Evolutionary conservation across 2,113 vertebrate genomes (phyloP), one percentile per base, ranked within the genome.

Genomic region (Paramisgurnus dabryanus): DNA sequence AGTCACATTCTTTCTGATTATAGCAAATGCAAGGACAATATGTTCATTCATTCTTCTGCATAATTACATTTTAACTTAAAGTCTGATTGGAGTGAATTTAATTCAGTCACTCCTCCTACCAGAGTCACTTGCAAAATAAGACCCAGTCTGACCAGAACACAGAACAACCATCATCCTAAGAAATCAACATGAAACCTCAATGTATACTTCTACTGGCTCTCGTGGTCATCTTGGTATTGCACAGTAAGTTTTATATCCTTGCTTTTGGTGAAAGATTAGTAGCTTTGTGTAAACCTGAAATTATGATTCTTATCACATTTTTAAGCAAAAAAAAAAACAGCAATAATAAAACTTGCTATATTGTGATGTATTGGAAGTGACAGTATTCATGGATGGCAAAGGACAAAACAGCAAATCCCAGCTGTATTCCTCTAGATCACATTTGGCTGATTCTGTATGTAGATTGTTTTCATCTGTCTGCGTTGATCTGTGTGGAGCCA

Each of bases 171-270:
- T 55, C 66, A 70, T 67, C 77, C 40, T 8, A 67, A 81, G 73
- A 75, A n/a, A 43, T 43, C 73, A 85, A 12, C 50, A 93, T 93
- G 92, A 86, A 86, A 78, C 83, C 53, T 67, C 74, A 80, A n/a
- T 82, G 86, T 43, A 58, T 84, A 34, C 45, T 88, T 66, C 72
- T 87, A 78, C 79, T 90, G 76, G 83, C 79, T 1, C 81, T 93
- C 40, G 49, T 92, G 81, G 78, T 85, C 53, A 69, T 91, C 67
- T 72, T 93, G 50, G 82, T 89, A 58, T 57, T 91, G 0, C 85
- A 87, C 76, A 86, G 92, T 93, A 80, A 91, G 92, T 87, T n/a
- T 79, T 49, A 0, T 74, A 45, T 67, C 5, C 80, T 8, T 83
- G 2, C 61, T 45, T 55, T 7, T 34, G 68, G 12, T 55, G 80